Percentiles rank a stretch among this genome's conserved stretches.
phyloP scores from a whole-genome alignment of 2,888 invertebrate genomes.

The Trachelus tabidus region DNA sequence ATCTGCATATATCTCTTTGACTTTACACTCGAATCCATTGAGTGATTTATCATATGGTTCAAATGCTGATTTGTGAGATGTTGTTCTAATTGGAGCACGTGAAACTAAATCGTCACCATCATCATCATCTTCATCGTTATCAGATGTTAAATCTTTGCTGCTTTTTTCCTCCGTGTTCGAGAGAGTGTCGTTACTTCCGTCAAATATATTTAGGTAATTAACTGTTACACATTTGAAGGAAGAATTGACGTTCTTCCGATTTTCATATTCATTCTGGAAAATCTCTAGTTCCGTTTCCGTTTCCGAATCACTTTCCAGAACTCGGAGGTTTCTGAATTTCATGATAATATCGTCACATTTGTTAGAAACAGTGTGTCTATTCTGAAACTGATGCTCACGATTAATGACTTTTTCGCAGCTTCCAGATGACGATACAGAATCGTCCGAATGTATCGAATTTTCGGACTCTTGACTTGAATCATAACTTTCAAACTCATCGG shows the following conservation, averaged over 20 bases:
- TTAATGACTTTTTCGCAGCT: neutral
- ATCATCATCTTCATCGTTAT: slow-evolving; percentile 3
- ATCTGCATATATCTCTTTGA: neutral
- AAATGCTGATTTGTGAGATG: neutral
- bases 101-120: slow-evolving; percentile 36
- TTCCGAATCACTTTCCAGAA: slow-evolving; percentile 18
- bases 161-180: neutral
- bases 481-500: neutral
- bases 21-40: neutral
- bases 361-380: neutral
- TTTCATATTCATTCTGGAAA: neutral
- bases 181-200: neutral
- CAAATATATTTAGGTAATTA: neutral
- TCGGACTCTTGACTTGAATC: neutral
- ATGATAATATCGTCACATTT: slow-evolving; percentile 41
- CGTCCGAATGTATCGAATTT: neutral
- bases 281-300: neutral
- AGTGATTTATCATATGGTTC: neutral
- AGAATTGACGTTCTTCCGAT: neutral
- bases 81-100: slow-evolving; percentile 45
- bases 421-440: neutral
- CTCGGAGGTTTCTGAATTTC: slow-evolving; percentile 33
- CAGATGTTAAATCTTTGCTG: neutral
- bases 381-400: neutral
- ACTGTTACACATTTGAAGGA: neutral